Conservation (phyloP, 2,797 vertebrate genomes). For the Acipenser oxyrinchus region DNA sequence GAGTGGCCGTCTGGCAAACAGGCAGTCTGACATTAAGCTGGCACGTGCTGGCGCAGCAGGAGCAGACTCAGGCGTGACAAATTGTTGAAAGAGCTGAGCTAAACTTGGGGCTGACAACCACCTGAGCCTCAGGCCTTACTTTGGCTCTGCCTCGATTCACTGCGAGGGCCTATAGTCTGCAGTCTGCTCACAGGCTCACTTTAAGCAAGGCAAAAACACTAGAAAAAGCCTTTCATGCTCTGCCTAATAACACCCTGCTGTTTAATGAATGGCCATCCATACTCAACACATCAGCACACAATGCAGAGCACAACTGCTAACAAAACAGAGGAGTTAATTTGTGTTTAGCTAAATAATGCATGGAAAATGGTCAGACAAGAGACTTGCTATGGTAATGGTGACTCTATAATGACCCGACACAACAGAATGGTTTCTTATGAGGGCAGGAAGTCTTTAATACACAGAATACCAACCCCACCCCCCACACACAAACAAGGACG, state of each 20-base stretch:
- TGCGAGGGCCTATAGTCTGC: conserved; percentile 33
- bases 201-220: conserved; percentile 30
- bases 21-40: conserved; percentile 64
- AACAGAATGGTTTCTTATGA: conserved; percentile 15
- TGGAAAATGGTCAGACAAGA: conserved; percentile 1
- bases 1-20: conserved; percentile 73
- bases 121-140: conserved; percentile 76
- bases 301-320: conserved; percentile 22
- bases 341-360: conserved; percentile 4
- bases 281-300: conserved; percentile 23
- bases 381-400: conserved; percentile 11
- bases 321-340: conserved; percentile 17
- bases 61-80: conserved; percentile 82
- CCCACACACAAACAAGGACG: not conserved
- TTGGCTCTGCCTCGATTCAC: conserved; percentile 41
- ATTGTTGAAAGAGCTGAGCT: conserved; percentile 81
- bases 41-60: conserved; percentile 93
- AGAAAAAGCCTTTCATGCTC: conserved; percentile 41
- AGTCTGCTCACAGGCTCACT: conserved; percentile 34
- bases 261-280: conserved; percentile 30
- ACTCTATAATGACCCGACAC: conserved; percentile 19
- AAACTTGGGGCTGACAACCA: conserved; percentile 75
- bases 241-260: conserved; percentile 43
- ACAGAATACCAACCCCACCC: conserved; percentile 15
- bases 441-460: conserved; percentile 15